Conservation (phyloP, 2,888 invertebrate species). For the Xestobium rufovillosum region DNA sequence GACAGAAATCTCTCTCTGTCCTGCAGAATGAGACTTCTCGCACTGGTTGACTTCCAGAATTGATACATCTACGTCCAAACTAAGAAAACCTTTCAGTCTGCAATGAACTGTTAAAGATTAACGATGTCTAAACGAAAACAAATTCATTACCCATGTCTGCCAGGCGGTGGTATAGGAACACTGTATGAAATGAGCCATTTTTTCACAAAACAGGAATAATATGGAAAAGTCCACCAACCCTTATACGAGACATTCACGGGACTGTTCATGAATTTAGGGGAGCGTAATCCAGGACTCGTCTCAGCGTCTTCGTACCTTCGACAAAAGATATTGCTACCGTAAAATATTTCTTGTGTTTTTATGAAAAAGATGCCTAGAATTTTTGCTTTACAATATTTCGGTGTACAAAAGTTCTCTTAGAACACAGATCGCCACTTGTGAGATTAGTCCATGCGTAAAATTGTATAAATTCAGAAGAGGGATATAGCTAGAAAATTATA, state of each 20-base stretch:
- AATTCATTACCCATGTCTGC: slow-evolving; percentile 45
- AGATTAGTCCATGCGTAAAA: no score
- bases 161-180: slow-evolving; percentile 54
- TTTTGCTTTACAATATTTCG: no score
- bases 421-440: no score
- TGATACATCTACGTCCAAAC: slow-evolving; percentile 74
- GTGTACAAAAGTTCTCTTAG: no score
- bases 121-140: slow-evolving; percentile 4
- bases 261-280: slow-evolving; percentile 62
- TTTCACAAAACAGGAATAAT: slow-evolving; percentile 71
- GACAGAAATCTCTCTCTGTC: slow-evolving; percentile 61
- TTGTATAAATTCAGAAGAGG: no score
- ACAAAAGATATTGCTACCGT: no score
- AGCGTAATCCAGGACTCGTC: slow-evolving; percentile 53
- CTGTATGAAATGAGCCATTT: slow-evolving; percentile 84
- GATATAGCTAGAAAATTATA: no score
- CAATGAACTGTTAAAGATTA: no score
- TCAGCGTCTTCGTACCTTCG: slow-evolving; percentile 58
- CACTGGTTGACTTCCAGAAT: slow-evolving; percentile 82
- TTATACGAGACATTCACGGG: slow-evolving; percentile 55
- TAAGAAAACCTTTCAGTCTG: slow-evolving; percentile 56
- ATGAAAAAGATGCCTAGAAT: no score
- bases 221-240: slow-evolving; percentile 86
- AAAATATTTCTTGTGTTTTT: no score
- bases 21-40: slow-evolving; percentile 46